These are phyloP conservation scores for Caenorhabditis japonica DNA, from an alignment of 2,888 invertebrate genomes.

Conservation along the genomic window DNA sequence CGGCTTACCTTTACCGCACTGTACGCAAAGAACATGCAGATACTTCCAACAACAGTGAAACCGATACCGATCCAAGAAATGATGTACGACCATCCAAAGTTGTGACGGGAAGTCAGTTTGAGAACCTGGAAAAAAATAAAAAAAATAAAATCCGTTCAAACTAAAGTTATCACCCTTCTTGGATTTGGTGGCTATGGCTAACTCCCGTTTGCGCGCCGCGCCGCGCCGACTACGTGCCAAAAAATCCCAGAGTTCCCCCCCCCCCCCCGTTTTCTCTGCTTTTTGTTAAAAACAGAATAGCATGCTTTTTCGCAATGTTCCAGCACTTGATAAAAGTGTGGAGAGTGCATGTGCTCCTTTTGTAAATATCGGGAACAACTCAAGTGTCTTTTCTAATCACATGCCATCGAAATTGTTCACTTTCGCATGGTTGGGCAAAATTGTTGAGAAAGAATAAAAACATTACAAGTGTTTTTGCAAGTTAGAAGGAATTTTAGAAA, in stretches of 20 bases:
- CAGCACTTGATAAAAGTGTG: slow-evolving; percentile 44
- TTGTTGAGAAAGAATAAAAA: background rate
- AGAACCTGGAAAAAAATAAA: slow-evolving; percentile 64
- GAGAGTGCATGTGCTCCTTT: slow-evolving; percentile 27
- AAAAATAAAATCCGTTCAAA: background rate
- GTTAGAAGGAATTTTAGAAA: background rate
- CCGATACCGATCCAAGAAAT: slow-evolving; percentile 96
- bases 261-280: too few species aligned
- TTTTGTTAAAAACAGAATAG: too few species aligned
- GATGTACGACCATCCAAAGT: slow-evolving; percentile 96
- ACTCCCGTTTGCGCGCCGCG: too few species aligned
- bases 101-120: slow-evolving; percentile 67
- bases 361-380: slow-evolving; percentile 37
- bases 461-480: slow-evolving; percentile 28
- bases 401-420: slow-evolving; percentile 36
- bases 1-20: slow-evolving; percentile 70
- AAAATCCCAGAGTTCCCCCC: too few species aligned
- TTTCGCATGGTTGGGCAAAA: slow-evolving; percentile 10
- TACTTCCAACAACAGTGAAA: slow-evolving; percentile 84
- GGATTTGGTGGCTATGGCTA: too few species aligned
- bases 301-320: too few species aligned
- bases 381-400: slow-evolving; percentile 41
- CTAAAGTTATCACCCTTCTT: background rate
- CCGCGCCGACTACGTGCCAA: too few species aligned
- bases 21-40: slow-evolving; percentile 70